phyloP scores from a whole-genome alignment of 2,113 vertebrate species.

The Oreochromis tanganicae region DNA sequence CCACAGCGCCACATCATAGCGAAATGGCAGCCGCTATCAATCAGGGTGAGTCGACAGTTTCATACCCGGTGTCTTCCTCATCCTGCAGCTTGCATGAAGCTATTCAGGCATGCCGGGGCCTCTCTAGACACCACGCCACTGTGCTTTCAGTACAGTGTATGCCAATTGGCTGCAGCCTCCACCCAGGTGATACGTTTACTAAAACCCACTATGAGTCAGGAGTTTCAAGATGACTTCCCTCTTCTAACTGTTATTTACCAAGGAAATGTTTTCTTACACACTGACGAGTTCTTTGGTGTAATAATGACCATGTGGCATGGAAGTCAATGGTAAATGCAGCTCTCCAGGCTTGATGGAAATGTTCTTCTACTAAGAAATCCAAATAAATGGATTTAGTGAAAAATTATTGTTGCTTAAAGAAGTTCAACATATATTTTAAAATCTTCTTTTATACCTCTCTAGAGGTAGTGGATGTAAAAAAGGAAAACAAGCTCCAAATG shows the following conservation, averaged over 20 bases:
- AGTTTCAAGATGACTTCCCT: conserved; percentile 33
- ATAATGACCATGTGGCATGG: not conserved
- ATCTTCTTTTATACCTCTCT: not conserved
- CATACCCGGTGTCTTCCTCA: not conserved
- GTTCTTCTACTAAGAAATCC: not conserved
- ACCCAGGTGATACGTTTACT: conserved; percentile 7
- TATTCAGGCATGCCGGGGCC: not conserved
- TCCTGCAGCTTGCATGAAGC: conserved; percentile 8
- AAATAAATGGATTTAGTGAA: not conserved
- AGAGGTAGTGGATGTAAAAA: not conserved
- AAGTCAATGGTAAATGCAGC: not conserved
- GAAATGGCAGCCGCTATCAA: conserved; percentile 20
- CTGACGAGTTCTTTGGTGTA: not conserved
- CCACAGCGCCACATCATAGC: conserved; percentile 33
- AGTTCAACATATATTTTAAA: not conserved
- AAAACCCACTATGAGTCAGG: conserved; percentile 22
- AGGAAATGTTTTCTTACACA: conserved; percentile 1
- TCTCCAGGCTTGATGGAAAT: not conserved
- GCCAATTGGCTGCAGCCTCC: not conserved
- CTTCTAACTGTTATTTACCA: conserved; percentile 18
- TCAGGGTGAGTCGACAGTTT: conserved; percentile 44
- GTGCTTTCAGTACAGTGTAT: not conserved
- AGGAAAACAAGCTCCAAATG: not conserved
- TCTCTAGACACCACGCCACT: not conserved
- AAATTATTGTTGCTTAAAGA: not conserved